Evolutionary conservation across 2,888 invertebrate species (phyloP).

Genomic region (Peribatodes rhomboidaria): DNA sequence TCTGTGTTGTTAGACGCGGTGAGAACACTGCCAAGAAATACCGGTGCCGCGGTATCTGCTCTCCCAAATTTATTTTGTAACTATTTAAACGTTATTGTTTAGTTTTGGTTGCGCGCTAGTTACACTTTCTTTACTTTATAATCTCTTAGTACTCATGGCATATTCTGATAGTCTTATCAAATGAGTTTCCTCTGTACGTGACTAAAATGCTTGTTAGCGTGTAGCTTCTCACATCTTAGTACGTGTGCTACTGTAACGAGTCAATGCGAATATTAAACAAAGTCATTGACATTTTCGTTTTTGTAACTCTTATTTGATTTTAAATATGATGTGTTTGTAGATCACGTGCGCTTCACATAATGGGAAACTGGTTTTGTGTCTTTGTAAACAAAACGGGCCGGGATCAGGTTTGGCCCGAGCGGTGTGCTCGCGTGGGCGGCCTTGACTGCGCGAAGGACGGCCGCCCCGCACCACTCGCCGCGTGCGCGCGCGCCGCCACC

Average conservation of each 20-base stretch:
- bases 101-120: conserved; percentile 6
- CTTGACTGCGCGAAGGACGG: conserved; percentile 64
- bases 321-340: conserved; percentile 10
- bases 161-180: conserved; percentile 26
- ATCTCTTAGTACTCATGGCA: conserved; percentile 16
- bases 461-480: conserved; percentile 53
- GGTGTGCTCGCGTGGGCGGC: conserved; percentile 73
- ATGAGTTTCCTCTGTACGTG: conserved; percentile 42
- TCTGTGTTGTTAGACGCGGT: conserved; percentile 55
- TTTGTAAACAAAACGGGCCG: conserved; percentile 66
- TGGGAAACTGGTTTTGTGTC: conserved; percentile 59
- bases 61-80: conserved; percentile 42
- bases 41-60: conserved; percentile 24
- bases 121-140: conserved; percentile 21
- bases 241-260: conserved; percentile 19
- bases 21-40: conserved; percentile 60
- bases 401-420: conserved; percentile 66
- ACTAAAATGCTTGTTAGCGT: conserved; percentile 31
- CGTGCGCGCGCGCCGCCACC: conserved; percentile 60
- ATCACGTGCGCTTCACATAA: conserved; percentile 40
- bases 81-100: conserved; percentile 36
- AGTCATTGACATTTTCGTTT: conserved; percentile 24
- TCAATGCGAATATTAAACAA: conserved; percentile 5
- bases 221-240: conserved; percentile 1
- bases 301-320: conserved; percentile 11